Evolutionary conservation across 2,888 invertebrate genomes (phyloP), one percentile per base, ranked within the genome.

Genomic region (Ennomos erosarius): DNA sequence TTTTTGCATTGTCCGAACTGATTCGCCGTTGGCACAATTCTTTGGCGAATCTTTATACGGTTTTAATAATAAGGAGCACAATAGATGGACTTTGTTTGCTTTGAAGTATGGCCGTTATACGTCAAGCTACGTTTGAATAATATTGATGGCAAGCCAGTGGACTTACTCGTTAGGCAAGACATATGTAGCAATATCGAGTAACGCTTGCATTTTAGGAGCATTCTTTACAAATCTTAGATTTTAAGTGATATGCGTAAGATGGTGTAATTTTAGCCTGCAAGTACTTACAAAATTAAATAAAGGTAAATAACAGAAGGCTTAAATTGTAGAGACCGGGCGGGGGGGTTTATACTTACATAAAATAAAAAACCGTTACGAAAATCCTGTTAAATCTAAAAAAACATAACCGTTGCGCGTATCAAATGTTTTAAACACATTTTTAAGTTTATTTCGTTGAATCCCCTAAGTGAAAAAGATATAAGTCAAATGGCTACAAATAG

Each of bases 1-100:
- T 89, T 91, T 91, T 91, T 89, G 90, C 91, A 88, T 92, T 91
- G 91, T 90, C 90, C 90, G 70, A 84, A 86, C 82, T 79, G 81
- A 87, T 83, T 87, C 78, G 89, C 89, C 88, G 80, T 82, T 83
- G 51, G 54, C 50, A 42, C 59, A 59, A 54, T 59, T 54, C 59
- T 59, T 59, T 59, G 84, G 90, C 90, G 76, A 82, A 81, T 84
- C 79, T 79, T 85, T 85, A 84, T 86, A 70, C 80, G 84, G 81
- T 82, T 85, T 85, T 86, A 85, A 88, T 88, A 83, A 65, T 79
- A 79, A 79, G 71, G 69, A 68, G 70, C 60, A 82, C 81, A 85
- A 87, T 83, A 71, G 81, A 69, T 70, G 75, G 74, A 77, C 77
- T 79, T 76, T 77, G 75, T 79, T 77, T 75, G 73, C 67, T 66